phyloP scores from a whole-genome alignment of 2,797 vertebrate species.

The Odontamblyopus lacepedii region DNA sequence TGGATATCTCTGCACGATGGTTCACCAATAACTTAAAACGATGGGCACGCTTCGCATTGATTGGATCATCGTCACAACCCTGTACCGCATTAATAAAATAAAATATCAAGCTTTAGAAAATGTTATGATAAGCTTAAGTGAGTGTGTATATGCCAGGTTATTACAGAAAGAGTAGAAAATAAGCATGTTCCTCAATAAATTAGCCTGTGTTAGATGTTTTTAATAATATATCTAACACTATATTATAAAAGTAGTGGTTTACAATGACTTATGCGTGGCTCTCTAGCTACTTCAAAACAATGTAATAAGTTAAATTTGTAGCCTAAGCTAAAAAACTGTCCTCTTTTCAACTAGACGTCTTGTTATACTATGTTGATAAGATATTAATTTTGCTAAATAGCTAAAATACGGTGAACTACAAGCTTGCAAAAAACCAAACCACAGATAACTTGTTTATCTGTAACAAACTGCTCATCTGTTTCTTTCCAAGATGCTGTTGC shows the following conservation, averaged over 20 bases:
- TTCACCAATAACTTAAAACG: background rate
- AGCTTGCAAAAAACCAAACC: background rate
- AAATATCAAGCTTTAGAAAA: background rate
- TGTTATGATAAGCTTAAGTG: background rate
- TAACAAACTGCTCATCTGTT: background rate
- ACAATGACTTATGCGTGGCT: too few relatives aligned
- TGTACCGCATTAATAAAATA: background rate
- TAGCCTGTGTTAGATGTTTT: too few relatives aligned
- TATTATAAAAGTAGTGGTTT: too few relatives aligned
- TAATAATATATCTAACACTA: too few relatives aligned
- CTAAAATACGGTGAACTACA: background rate
- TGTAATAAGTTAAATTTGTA: too few relatives aligned
- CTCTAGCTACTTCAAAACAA: too few relatives aligned
- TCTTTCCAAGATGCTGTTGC: too few relatives aligned
- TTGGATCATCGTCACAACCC: background rate
- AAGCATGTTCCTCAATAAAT: too few relatives aligned
- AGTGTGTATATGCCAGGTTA: background rate
- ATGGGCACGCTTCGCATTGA: background rate
- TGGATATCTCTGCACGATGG: background rate
- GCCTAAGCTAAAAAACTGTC: too few relatives aligned
- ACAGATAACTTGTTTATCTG: background rate
- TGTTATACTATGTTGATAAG: too few relatives aligned
- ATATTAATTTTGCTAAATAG: background rate
- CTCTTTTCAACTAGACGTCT: too few relatives aligned
- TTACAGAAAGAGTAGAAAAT: background rate